phyloP scores from a whole-genome alignment of 2,113 vertebrate species.

The Collichthys lucidus region DNA sequence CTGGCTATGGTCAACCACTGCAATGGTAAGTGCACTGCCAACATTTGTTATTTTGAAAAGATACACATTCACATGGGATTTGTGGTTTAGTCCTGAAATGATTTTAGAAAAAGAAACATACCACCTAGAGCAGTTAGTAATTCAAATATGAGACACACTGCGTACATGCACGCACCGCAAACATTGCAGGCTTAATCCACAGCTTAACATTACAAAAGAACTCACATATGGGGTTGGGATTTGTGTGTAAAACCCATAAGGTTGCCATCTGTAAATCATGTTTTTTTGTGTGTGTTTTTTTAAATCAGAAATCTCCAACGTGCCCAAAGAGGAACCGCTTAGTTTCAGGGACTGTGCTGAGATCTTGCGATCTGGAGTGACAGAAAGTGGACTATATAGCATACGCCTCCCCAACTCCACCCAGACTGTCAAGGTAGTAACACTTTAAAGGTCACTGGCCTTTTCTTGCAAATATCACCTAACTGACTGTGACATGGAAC shows the following conservation, averaged over 20 bases:
- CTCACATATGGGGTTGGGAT: slow-evolving; percentile 45
- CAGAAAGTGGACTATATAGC: slow-evolving; percentile 82
- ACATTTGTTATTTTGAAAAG: not conserved
- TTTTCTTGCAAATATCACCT: slow-evolving; percentile 71
- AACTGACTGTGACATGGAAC: slow-evolving; percentile 54
- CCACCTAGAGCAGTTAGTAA: slow-evolving; percentile 29
- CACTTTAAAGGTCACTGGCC: slow-evolving; percentile 63
- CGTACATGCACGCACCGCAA: not conserved
- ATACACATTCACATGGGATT: not conserved
- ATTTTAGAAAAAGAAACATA: not conserved
- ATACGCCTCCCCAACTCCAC: slow-evolving; percentile 83
- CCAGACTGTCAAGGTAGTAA: slow-evolving; percentile 80
- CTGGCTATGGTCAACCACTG: slow-evolving; percentile 80
- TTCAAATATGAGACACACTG: slow-evolving; percentile 30
- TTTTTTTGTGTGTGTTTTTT: not conserved
- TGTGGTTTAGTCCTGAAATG: not conserved
- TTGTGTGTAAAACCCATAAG: slow-evolving; percentile 38
- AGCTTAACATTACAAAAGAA: slow-evolving; percentile 32
- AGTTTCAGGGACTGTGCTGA: slow-evolving; percentile 85
- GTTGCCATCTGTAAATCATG: slow-evolving; percentile 46
- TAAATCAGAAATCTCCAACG: slow-evolving; percentile 76
- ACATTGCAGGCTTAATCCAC: slow-evolving; percentile 12
- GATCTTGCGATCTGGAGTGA: slow-evolving; percentile 82
- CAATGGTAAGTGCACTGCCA: slow-evolving; percentile 75
- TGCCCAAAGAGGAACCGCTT: slow-evolving; percentile 68